Base-by-base conservation (phyloP, 2,113 vertebrate genomes). In the Climacteris rufus region DNA sequence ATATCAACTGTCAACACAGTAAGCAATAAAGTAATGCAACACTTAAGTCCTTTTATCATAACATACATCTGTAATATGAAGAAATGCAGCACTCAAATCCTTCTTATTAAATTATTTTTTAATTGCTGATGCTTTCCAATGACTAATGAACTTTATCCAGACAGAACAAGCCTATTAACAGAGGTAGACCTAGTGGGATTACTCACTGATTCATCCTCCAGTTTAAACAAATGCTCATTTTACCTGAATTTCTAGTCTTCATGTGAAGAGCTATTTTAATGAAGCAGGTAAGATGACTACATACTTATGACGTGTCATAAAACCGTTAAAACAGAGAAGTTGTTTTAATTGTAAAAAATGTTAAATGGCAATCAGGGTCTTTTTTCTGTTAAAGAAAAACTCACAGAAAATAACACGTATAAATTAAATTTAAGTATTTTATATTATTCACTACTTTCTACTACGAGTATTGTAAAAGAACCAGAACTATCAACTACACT, bases 141-240 rank as follows among this genome's bases (percentile, higher is more conserved):
- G 45, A 71, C 74, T 85, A 90, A 91, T 35, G 47, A 63, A 63
- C 59, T 72, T 68, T 92, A 82, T 40, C 87, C 59, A 96, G 66
- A 75, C 45, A 89, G 11, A 96, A 78, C 89, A 89, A 40, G 25
- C 30, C 40, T 84, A 71, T 83, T 91, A 97, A 59, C 33, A 65
- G 60, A 96, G 77, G 33, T 15, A 81, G 37, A n/a, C 33, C 68
- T 66, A 78, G 37, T 53, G 68, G 89, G 65, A 81, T 61, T 92
- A 89, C 56, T 83, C 83, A 87, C 33, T 72, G 86, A 82, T 61
- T 70, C 40, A 64, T 59, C 18, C 54, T 77, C 40, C 92, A 64
- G 56, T 89, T 95, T 42, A 89, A 88, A 88, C 50, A 71, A 92
- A 93, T 37, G 35, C 24, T 70, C 13, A 60, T 91, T 95, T 82